phyloP scores from a whole-genome alignment of 2,797 vertebrate species.

The Pempheris klunzingeri region DNA sequence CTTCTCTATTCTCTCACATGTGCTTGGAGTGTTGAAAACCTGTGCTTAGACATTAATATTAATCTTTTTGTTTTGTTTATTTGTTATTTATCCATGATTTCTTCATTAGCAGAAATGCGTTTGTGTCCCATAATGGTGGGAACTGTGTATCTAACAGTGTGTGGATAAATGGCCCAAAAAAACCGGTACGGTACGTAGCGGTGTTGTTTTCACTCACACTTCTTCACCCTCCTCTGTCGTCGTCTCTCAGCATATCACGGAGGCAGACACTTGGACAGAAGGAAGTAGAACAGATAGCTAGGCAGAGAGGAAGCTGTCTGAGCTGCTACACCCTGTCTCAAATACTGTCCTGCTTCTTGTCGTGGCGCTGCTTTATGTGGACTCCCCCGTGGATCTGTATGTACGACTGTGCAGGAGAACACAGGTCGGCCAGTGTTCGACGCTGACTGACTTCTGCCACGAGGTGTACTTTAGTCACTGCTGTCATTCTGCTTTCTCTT shows the following conservation, averaged over 20 bases:
- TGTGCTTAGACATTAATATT: no score
- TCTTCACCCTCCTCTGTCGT: background rate
- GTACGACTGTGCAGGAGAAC: slow-evolving; percentile 6
- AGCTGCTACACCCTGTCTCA: background rate
- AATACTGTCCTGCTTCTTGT: background rate
- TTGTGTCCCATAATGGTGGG: no score
- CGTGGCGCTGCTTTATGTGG: background rate
- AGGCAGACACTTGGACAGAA: slow-evolving; percentile 35
- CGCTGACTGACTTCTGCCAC: background rate
- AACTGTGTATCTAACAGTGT: no score
- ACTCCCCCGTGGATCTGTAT: background rate
- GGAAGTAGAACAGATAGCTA: slow-evolving; percentile 51
- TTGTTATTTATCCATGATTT: no score
- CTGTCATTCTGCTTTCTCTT: slow-evolving; percentile 34
- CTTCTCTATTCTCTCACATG: no score
- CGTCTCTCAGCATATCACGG: slow-evolving; percentile 6
- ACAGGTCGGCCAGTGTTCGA: background rate
- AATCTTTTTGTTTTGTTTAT: no score
- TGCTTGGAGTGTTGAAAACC: no score
- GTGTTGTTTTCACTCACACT: slow-evolving; percentile 19
- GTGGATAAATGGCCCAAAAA: no score
- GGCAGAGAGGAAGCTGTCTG: slow-evolving; percentile 33
- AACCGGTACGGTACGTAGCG: no score
- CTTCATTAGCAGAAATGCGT: no score
- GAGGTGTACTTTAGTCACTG: background rate